Evolutionary conservation across 1,140 invertebrate species (phyloP).

Genomic region (Halictus rubicundus): DNA sequence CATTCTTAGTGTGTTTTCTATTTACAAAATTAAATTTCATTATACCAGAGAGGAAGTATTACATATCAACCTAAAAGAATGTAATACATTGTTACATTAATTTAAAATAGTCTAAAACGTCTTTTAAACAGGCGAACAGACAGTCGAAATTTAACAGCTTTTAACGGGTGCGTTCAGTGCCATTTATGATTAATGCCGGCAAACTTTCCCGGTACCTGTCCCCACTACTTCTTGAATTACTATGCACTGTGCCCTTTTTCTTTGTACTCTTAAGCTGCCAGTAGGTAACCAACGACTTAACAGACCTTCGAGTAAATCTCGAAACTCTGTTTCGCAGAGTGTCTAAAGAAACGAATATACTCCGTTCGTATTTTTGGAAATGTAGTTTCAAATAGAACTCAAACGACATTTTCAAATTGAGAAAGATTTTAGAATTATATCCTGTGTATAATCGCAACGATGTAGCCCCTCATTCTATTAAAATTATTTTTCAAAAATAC

Average conservation of each 20-base stretch:
- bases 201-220: not conserved
- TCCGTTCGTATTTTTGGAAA: not conserved
- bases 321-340: too few species aligned
- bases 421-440: too few species aligned
- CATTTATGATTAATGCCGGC: not conserved
- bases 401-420: too few species aligned
- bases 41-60: too few species aligned
- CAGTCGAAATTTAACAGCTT: not conserved
- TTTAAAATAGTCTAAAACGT: not conserved
- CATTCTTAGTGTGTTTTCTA: too few species aligned
- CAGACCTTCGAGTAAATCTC: not conserved
- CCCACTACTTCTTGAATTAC: not conserved
- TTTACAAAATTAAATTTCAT: too few species aligned
- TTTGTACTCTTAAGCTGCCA: not conserved
- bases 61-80: too few species aligned
- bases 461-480: too few species aligned
- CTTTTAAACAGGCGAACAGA: not conserved
- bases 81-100: too few species aligned
- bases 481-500: too few species aligned
- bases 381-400: not conserved
- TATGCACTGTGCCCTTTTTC: slow-evolving; percentile 1
- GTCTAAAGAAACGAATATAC: not conserved
- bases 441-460: too few species aligned
- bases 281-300: not conserved
- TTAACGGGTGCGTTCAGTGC: not conserved